A percentile compares a stretch with the other conserved stretches of the same genome.
These are phyloP conservation scores for Polyploca ridens DNA, from an alignment of 2,888 invertebrate species.

Conservation along the genomic window DNA sequence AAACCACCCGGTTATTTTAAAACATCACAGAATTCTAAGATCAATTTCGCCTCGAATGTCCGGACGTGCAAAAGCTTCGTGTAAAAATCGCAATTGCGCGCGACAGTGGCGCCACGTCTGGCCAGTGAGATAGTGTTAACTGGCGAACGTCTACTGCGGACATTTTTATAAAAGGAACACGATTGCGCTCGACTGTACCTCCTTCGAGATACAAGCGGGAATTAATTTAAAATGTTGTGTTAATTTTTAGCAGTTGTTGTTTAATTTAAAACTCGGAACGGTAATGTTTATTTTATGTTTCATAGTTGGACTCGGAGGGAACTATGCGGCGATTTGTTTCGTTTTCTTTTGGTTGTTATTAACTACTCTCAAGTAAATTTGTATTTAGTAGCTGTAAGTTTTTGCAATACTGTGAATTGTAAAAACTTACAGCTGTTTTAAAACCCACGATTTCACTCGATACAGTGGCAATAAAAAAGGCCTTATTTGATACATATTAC, in stretches of 20 bases:
- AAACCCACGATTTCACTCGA: no score
- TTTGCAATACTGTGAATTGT: no score
- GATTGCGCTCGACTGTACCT: slow-evolving; percentile 54
- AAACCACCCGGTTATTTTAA: background rate
- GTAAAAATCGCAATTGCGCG: slow-evolving; percentile 29
- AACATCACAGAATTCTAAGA: background rate
- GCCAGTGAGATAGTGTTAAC: slow-evolving; percentile 62
- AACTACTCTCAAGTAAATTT: background rate
- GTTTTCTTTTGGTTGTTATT: background rate
- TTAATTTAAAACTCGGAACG: slow-evolving; percentile 20
- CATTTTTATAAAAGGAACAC: slow-evolving; percentile 49
- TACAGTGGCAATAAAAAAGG: no score
- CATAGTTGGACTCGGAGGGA: background rate
- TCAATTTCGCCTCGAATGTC: background rate
- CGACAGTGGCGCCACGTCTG: slow-evolving; percentile 45
- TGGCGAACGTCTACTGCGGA: slow-evolving; percentile 39
- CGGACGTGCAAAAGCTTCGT: background rate
- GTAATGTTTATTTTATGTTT: slow-evolving; percentile 23
- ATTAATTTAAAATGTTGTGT: slow-evolving; percentile 38
- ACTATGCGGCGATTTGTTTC: background rate
- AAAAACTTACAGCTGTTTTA: no score
- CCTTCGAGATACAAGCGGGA: slow-evolving; percentile 24
- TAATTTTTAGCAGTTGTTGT: slow-evolving; percentile 51
- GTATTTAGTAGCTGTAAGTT: background rate
- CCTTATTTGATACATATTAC: no score